These are phyloP conservation scores for Mormyrus iriodes DNA, from an alignment of 2,113 vertebrate genomes.

Conservation along the genomic window DNA sequence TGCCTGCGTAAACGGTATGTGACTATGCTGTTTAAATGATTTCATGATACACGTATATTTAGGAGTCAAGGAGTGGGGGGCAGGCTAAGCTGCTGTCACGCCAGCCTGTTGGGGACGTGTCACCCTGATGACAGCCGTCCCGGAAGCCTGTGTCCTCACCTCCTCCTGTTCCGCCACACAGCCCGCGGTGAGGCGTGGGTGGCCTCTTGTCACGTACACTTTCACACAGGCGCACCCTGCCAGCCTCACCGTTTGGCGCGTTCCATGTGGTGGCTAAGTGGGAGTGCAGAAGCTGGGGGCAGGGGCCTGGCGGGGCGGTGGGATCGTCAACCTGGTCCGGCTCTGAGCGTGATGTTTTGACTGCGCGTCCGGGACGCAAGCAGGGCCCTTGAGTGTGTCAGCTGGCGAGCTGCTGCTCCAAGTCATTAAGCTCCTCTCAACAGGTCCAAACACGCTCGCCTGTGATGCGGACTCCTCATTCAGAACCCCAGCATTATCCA, in stretches of 20 bases:
- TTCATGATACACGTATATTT: neutral
- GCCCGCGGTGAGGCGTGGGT: constrained; percentile 1
- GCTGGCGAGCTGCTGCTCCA: neutral
- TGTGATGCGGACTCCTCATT: neutral
- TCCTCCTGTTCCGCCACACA: constrained; percentile 5
- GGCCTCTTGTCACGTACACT: constrained; percentile 13
- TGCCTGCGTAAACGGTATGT: neutral
- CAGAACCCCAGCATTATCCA: neutral
- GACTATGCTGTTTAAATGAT: neutral
- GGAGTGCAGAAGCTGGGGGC: neutral
- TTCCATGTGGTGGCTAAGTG: neutral
- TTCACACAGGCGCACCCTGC: neutral
- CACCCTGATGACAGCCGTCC: neutral
- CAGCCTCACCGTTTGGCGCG: neutral
- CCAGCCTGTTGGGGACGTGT: neutral
- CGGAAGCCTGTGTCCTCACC: neutral
- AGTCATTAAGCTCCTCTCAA: neutral
- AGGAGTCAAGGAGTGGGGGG: neutral
- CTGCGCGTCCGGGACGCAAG: neutral
- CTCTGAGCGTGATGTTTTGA: neutral
- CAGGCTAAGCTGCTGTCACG: neutral
- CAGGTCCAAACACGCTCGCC: neutral
- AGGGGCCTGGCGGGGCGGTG: too few relatives aligned
- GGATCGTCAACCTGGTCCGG: neutral
- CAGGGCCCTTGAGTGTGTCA: neutral